phyloP scores from a whole-genome alignment of 2,113 vertebrate genomes.

The Pomatostomus ruficeps region DNA sequence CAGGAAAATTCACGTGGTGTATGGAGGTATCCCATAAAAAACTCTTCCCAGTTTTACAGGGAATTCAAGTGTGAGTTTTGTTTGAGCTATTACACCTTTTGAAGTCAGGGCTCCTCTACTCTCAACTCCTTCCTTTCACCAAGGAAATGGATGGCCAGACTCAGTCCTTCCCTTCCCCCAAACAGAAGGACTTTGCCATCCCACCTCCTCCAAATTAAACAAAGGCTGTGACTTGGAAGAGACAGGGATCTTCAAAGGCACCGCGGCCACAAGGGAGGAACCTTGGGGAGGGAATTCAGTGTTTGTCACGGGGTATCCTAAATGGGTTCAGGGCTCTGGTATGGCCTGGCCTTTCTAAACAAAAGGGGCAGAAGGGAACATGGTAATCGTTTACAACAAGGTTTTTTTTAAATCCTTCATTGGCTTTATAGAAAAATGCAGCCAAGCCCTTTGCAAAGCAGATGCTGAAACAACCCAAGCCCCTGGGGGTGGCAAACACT shows the following conservation, averaged over 20 bases:
- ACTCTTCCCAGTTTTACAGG: not conserved
- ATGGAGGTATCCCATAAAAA: not conserved
- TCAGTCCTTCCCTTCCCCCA: not conserved
- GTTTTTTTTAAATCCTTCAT: not conserved
- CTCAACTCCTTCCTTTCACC: not conserved
- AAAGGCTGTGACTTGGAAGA: not conserved
- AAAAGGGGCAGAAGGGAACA: not conserved
- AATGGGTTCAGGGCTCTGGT: not conserved
- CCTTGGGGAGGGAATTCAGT: not conserved
- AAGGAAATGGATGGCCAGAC: not conserved
- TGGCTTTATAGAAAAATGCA: not conserved
- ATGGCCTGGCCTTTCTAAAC: not conserved
- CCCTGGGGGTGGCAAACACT: not conserved
- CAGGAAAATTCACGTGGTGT: not conserved
- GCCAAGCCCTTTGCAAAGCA: constrained; percentile 7
- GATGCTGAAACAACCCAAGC: not conserved
- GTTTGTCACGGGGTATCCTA: not conserved
- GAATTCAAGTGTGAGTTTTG: not conserved
- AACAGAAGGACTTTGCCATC: not conserved
- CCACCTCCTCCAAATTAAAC: not conserved
- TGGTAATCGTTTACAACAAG: not conserved
- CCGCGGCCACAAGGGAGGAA: not conserved
- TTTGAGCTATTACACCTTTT: not conserved
- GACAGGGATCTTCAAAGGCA: not conserved
- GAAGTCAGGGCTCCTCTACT: not conserved